Percentiles rank a stretch among this genome's conserved stretches.
These are phyloP conservation scores for Osmerus eperlanus DNA, from an alignment of 2,113 vertebrate species.

Conservation along the genomic window DNA sequence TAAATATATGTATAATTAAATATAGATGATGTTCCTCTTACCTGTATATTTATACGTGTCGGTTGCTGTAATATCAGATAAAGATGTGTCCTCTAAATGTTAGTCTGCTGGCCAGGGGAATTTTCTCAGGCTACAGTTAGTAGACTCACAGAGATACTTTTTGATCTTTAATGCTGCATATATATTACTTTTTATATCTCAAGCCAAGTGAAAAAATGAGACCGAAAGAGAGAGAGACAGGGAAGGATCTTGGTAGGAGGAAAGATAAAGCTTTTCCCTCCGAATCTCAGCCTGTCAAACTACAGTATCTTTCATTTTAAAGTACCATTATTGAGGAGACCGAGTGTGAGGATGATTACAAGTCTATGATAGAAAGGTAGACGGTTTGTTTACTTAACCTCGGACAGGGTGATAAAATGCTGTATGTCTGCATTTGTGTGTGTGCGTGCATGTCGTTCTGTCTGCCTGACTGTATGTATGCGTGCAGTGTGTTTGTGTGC, in stretches of 20 bases:
- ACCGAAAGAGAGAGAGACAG: background rate
- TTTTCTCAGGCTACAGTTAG: background rate
- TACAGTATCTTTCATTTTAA: no score
- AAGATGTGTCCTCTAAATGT: no score
- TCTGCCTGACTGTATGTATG: background rate
- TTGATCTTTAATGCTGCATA: background rate
- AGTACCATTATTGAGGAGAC: no score
- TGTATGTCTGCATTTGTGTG: background rate
- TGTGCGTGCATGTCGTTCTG: background rate
- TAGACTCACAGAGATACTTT: background rate
- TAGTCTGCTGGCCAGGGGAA: background rate
- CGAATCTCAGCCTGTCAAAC: no score
- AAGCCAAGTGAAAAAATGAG: constrained; percentile 10
- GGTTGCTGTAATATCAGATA: no score
- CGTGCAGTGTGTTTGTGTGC: background rate
- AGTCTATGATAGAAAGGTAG: background rate
- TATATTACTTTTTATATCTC: background rate
- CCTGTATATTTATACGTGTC: no score
- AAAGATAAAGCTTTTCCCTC: background rate
- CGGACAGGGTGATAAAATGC: no score
- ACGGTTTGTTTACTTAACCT: background rate
- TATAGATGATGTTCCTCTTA: no score
- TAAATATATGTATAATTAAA: no score
- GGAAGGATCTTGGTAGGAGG: background rate
- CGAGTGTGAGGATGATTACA: no score